Evolutionary conservation across 1,140 invertebrate species (phyloP).

Genomic region (Bilobella aurantiaca): DNA sequence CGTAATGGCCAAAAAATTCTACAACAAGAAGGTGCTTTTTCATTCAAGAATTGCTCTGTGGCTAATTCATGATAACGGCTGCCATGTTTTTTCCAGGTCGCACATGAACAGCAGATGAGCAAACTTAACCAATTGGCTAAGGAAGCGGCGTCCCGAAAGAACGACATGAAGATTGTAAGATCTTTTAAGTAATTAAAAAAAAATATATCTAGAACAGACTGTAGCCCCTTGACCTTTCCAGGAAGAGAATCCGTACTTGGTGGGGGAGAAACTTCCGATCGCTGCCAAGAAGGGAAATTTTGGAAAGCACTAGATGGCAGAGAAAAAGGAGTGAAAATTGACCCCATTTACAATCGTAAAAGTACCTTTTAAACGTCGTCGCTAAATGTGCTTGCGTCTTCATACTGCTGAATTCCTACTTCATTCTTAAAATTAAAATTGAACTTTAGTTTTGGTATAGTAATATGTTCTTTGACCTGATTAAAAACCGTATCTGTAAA

Average conservation of each 20-base stretch:
- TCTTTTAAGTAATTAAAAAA: no score
- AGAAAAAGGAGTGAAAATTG: no score
- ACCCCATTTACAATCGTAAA: no score
- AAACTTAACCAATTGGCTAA: not conserved
- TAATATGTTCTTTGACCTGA: no score
- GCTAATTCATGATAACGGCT: not conserved
- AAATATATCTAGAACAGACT: no score
- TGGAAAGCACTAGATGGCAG: not conserved
- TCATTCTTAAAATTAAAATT: no score
- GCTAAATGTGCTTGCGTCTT: no score
- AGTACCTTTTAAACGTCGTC: no score
- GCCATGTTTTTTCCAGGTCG: not conserved
- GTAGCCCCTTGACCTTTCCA: no score
- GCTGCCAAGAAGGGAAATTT: slow-evolving; percentile 68
- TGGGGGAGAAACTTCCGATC: slow-evolving; percentile 69
- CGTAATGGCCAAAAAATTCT: slow-evolving; percentile 69
- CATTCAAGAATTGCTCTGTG: slow-evolving; percentile 21
- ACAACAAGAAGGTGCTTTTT: slow-evolving; percentile 47
- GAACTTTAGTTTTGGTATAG: no score
- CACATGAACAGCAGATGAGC: not conserved
- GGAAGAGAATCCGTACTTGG: slow-evolving; percentile 63
- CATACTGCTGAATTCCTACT: no score
- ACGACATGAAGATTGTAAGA: not conserved
- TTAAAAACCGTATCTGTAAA: no score
- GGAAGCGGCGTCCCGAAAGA: not conserved